Conservation (phyloP, 2,113 vertebrate genomes). For the Tinamus guttatus region DNA sequence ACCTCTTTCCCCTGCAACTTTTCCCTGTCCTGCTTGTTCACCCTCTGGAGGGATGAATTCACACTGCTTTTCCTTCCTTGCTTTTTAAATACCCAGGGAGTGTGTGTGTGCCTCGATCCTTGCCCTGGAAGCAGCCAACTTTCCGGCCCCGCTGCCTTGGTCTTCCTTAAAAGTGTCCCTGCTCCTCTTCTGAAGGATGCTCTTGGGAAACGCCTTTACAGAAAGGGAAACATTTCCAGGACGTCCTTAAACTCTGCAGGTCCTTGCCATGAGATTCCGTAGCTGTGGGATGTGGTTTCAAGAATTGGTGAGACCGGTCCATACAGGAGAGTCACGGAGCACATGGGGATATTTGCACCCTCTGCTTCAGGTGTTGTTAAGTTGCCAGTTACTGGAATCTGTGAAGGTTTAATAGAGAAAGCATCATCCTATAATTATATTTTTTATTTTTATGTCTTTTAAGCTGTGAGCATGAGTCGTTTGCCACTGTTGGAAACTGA, state of each 20-base stretch:
- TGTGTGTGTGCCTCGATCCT: rapidly evolving
- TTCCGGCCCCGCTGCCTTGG: rapidly evolving
- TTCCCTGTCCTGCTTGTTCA: neutral
- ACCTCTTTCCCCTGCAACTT: neutral
- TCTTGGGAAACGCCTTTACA: neutral
- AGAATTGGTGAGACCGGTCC: neutral
- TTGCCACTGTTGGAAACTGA: neutral
- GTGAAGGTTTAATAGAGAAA: neutral
- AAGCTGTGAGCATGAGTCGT: too few relatives aligned
- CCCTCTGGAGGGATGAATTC: neutral
- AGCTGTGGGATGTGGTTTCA: neutral
- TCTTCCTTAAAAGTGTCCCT: neutral
- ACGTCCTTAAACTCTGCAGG: neutral
- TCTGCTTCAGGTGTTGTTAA: neutral
- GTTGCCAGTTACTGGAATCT: neutral
- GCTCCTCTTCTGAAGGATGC: rapidly evolving
- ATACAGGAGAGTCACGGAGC: neutral
- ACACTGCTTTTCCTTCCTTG: neutral
- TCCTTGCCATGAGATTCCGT: rapidly evolving
- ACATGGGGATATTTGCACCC: rapidly evolving
- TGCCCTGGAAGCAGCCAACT: neutral
- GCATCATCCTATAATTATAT: neutral
- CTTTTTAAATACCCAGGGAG: neutral
- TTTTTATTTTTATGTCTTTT: neutral
- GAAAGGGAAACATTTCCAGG: neutral